Conservation (phyloP, 1,140 invertebrate genomes). For the Pseudobourletiella spinata region DNA sequence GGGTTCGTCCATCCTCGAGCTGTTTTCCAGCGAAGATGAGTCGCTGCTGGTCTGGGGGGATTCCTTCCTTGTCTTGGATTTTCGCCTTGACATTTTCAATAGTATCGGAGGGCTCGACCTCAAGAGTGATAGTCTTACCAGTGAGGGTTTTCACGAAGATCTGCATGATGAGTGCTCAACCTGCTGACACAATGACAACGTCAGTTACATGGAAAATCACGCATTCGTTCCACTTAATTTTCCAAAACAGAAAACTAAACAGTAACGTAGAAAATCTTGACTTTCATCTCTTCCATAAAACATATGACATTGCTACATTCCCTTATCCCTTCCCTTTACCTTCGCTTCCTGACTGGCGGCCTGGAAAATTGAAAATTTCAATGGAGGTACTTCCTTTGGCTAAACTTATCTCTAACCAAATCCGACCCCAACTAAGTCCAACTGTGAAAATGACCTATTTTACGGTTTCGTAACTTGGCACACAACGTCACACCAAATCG, state of each 20-base stretch:
- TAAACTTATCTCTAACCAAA: background rate
- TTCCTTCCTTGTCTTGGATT: constrained; percentile 51
- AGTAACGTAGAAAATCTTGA: background rate
- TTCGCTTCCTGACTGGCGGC: too few species aligned
- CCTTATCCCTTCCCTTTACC: too few species aligned
- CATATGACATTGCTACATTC: too few species aligned
- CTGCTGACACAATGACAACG: constrained; percentile 55
- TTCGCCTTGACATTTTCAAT: constrained; percentile 37
- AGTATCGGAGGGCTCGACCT: constrained; percentile 47
- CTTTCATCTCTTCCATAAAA: too few species aligned
- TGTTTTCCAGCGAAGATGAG: constrained; percentile 53
- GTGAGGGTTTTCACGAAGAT: constrained; percentile 54
- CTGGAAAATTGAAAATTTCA: background rate
- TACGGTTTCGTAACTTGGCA: constrained; percentile 73
- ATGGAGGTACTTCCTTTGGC: background rate
- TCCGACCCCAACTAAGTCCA: constrained; percentile 66
- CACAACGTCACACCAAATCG: too few species aligned
- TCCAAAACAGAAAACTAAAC: background rate
- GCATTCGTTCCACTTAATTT: background rate
- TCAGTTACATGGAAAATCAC: background rate
- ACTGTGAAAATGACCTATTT: too few species aligned
- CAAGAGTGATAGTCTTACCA: constrained; percentile 53
- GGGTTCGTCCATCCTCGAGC: constrained; percentile 52
- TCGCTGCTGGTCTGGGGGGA: constrained; percentile 48
- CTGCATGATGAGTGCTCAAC: constrained; percentile 53